Conservation (phyloP, 2,888 invertebrate genomes). For the Hypena proboscidalis region DNA sequence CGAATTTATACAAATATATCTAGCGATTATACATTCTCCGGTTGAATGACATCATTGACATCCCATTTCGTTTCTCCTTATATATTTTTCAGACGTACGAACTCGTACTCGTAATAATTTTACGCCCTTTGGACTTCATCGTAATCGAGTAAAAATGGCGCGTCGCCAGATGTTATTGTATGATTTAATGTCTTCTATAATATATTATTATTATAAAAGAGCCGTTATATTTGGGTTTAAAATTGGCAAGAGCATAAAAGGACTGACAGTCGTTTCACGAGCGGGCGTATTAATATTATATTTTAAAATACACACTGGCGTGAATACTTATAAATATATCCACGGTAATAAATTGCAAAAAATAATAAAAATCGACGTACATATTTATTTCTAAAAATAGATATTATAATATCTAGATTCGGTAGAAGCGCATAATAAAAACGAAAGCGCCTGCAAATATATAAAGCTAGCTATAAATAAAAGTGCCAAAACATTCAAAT, state of each 20-base stretch:
- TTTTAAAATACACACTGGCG: too few species aligned
- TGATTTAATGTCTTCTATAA: conserved; percentile 36
- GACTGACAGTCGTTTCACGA: background rate
- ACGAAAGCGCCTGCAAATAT: too few species aligned
- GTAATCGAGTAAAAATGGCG: conserved; percentile 41
- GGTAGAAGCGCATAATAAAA: too few species aligned
- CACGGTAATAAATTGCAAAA: too few species aligned
- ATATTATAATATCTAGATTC: too few species aligned
- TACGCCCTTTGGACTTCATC: conserved; percentile 36
- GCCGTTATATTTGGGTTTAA: conserved; percentile 2
- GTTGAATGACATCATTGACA: conserved; percentile 18
- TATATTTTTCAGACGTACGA: conserved; percentile 17
- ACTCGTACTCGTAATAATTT: conserved; percentile 32
- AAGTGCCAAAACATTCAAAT: too few species aligned
- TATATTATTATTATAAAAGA: conserved; percentile 6
- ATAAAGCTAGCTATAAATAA: too few species aligned
- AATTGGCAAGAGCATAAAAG: conserved; percentile 1
- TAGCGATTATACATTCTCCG: conserved; percentile 2
- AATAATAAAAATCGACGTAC: too few species aligned
- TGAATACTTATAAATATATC: too few species aligned
- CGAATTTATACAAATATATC: too few species aligned
- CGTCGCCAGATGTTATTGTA: conserved; percentile 38
- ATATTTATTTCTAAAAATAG: too few species aligned
- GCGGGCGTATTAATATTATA: background rate
- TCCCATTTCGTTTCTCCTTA: conserved; percentile 17